A percentile compares a stretch with the other conserved stretches of the same genome.
Conservation (phyloP, 2,113 vertebrate species). For the Xiphophorus maculatus region DNA sequence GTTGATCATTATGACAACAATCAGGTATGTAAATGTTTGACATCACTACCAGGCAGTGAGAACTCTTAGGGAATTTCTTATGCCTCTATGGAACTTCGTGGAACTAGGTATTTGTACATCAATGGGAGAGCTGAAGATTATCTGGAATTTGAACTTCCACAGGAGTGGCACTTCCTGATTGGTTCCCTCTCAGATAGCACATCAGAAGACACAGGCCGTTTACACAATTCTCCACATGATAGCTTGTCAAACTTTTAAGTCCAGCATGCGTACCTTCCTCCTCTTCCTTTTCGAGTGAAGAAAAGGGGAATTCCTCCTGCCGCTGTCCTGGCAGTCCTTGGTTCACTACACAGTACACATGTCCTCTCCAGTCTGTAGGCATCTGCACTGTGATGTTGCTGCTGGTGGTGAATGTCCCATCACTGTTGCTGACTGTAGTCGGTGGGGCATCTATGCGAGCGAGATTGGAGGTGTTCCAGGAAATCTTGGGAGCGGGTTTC, state of each 20-base stretch:
- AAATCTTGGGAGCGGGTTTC: constrained; percentile 70
- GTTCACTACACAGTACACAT: constrained; percentile 65
- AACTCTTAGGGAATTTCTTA: neutral
- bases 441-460: rapidly evolving
- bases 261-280: rapidly evolving
- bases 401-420: constrained; percentile 60
- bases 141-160: neutral
- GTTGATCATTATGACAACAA: neutral
- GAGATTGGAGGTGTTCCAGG: constrained; percentile 30
- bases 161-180: neutral
- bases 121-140: neutral
- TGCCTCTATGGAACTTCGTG: neutral
- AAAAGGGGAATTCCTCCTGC: constrained; percentile 5
- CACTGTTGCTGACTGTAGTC: constrained; percentile 8
- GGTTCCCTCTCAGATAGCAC: neutral
- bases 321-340: neutral
- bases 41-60: neutral
- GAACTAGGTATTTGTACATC: neutral
- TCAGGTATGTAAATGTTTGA: neutral
- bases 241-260: neutral
- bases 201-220: neutral
- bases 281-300: rapidly evolving
- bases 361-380: neutral
- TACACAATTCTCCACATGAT: neutral
- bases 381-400: constrained; percentile 55